phyloP scores from a whole-genome alignment of 2,888 invertebrate species.

The Cantharis rufa region DNA sequence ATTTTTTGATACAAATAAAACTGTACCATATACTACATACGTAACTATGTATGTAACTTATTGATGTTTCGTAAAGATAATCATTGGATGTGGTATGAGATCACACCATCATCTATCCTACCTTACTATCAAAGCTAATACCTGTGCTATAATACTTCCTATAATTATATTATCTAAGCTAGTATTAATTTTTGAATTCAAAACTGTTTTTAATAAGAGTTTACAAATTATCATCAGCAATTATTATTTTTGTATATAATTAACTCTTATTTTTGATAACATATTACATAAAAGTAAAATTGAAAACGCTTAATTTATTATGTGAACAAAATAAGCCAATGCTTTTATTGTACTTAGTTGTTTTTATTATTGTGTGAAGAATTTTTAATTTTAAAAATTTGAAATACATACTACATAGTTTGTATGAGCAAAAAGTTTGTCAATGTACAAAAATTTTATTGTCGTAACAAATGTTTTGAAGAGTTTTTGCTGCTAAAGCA shows the following conservation, averaged over 20 bases:
- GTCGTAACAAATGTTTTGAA: too few relatives aligned
- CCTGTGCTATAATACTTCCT: neutral
- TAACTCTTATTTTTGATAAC: neutral
- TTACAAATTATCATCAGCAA: neutral
- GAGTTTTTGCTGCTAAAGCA: too few relatives aligned
- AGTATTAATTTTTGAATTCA: neutral
- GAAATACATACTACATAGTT: too few relatives aligned
- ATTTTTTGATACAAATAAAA: neutral
- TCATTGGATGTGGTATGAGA: neutral
- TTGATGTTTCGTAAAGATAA: neutral
- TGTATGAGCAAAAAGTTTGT: too few relatives aligned
- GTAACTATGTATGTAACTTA: too few relatives aligned
- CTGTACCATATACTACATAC: too few relatives aligned
- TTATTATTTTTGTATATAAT: neutral
- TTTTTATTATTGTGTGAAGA: too few relatives aligned
- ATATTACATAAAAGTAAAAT: neutral
- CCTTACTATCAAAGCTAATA: neutral
- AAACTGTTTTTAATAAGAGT: neutral
- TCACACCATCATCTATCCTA: neutral
- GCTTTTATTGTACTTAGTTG: neutral
- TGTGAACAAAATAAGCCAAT: neutral
- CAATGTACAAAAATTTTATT: too few relatives aligned
- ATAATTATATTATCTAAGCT: neutral
- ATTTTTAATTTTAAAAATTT: too few relatives aligned
- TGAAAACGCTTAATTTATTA: neutral